These are phyloP conservation scores for Bombus cullumanus DNA, from an alignment of 1,140 invertebrate genomes.

Conservation along the genomic window DNA sequence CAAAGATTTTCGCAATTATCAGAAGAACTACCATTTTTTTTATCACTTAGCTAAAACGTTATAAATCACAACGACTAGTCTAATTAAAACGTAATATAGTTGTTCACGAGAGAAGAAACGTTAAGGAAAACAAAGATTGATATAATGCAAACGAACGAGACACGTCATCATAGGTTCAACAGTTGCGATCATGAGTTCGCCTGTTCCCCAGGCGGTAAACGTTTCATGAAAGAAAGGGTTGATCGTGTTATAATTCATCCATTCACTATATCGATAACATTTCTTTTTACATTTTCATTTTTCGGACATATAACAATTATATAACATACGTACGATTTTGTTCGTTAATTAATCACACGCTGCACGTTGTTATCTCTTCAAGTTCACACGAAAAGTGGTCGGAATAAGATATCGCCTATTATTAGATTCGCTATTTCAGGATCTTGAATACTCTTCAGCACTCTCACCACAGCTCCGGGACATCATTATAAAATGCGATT, in stretches of 20 bases:
- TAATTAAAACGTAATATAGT: neutral
- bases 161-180: slow-evolving; percentile 47
- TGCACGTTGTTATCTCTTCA: slow-evolving; percentile 68
- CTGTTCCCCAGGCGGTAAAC: slow-evolving; percentile 1
- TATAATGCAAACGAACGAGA: slow-evolving; percentile 27
- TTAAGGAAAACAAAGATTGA: slow-evolving; percentile 14
- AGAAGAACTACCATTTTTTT: neutral
- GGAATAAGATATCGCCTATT: slow-evolving; percentile 69
- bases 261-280: neutral
- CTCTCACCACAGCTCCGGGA: slow-evolving; percentile 51
- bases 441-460: slow-evolving; percentile 61
- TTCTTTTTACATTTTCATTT: neutral
- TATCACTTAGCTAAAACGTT: neutral
- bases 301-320: slow-evolving; percentile 39
- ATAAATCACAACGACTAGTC: neutral
- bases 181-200: slow-evolving; percentile 16
- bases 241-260: neutral
- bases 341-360: slow-evolving; percentile 44
- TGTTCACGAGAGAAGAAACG: neutral
- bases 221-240: neutral
- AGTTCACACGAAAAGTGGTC: slow-evolving; percentile 71
- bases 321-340: slow-evolving; percentile 62
- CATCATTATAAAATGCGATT: slow-evolving; percentile 58
- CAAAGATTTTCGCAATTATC: neutral
- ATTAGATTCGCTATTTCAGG: slow-evolving; percentile 70